Conservation (phyloP, 2,113 vertebrate genomes). For the Phaethon lepturus region DNA sequence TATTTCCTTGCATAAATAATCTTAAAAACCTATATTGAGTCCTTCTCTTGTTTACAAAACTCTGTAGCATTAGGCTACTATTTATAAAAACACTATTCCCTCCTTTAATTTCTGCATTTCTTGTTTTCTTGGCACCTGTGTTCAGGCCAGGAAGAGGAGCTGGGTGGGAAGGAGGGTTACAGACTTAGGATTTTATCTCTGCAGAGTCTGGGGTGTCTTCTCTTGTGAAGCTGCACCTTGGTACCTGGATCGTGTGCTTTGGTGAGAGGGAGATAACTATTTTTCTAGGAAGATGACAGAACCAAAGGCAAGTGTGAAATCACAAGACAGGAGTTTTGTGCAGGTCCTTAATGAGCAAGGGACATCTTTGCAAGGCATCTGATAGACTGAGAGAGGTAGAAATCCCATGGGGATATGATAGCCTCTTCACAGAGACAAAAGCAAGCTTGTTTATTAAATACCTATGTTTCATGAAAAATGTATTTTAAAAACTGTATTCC, state of each 20-base stretch:
- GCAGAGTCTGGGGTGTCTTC: neutral
- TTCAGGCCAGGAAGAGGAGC: neutral
- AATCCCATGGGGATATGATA: neutral
- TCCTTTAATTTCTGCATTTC: neutral
- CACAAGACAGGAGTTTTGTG: neutral
- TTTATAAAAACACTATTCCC: neutral
- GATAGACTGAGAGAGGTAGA: neutral
- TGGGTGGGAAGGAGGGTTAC: neutral
- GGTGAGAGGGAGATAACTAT: neutral
- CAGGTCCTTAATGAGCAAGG: neutral
- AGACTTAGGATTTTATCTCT: neutral
- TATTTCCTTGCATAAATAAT: neutral
- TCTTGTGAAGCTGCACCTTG: neutral
- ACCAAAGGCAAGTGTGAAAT: neutral
- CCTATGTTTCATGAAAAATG: neutral
- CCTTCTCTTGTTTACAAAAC: neutral
- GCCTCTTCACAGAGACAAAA: neutral
- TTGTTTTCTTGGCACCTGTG: neutral
- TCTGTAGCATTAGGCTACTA: neutral
- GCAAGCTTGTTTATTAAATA: neutral
- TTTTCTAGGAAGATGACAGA: neutral
- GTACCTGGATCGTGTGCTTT: neutral
- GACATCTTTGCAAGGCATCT: neutral
- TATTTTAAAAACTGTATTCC: neutral
- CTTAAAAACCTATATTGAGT: neutral